Percentiles rank a stretch among this genome's conserved stretches.
phyloP scores from a whole-genome alignment of 2,888 invertebrate species.

The Tridacna crocea region DNA sequence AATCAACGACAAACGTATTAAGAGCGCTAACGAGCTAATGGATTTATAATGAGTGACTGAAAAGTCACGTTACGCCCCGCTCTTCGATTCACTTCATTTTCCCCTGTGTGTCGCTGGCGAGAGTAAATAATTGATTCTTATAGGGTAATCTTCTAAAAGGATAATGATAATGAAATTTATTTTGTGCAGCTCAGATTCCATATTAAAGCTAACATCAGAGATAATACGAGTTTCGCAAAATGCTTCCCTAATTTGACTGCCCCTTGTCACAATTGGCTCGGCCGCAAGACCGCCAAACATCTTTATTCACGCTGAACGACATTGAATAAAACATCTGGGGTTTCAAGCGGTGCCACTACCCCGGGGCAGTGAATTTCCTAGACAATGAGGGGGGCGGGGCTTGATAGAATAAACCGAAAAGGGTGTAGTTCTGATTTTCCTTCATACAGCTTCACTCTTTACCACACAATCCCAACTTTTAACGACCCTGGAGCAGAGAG shows the following conservation, averaged over 20 bases:
- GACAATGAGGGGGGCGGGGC: conserved; percentile 51
- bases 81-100: conserved; percentile 35
- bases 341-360: conserved; percentile 30
- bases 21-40: conserved; percentile 57
- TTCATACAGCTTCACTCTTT: background rate
- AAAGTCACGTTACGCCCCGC: conserved; percentile 26
- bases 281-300: conserved; percentile 49
- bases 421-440: background rate
- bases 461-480: too few relatives aligned
- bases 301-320: conserved; percentile 42
- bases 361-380: background rate
- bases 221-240: conserved; percentile 56
- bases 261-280: conserved; percentile 45
- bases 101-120: conserved; percentile 31
- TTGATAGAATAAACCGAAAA: conserved; percentile 21
- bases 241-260: conserved; percentile 55
- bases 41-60: conserved; percentile 42
- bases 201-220: conserved; percentile 53
- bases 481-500: too few relatives aligned
- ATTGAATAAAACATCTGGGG: conserved; percentile 36
- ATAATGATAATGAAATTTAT: conserved; percentile 64
- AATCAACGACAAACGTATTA: conserved; percentile 21
- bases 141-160: conserved; percentile 63
- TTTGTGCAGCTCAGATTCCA: conserved; percentile 61
- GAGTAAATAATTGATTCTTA: conserved; percentile 62